Conservation (phyloP, 2,888 invertebrate species). For the Drosophila colorata region DNA sequence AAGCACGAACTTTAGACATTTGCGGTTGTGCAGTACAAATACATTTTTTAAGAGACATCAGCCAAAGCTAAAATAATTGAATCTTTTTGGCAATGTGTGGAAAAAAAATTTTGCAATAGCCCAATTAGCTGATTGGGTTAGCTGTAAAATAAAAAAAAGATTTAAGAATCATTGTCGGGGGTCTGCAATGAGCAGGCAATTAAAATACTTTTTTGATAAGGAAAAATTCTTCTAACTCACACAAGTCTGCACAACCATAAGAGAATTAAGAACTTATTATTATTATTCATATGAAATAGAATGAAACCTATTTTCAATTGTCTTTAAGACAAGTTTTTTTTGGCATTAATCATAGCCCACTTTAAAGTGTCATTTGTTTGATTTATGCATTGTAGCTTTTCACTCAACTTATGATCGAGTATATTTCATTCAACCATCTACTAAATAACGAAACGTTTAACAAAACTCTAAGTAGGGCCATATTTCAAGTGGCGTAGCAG, state of each 20-base stretch:
- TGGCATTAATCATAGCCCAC: background rate
- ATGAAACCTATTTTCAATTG: background rate
- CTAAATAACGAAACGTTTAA: slow-evolving; percentile 62
- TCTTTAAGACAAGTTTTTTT: background rate
- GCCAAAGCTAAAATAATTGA: slow-evolving; percentile 41
- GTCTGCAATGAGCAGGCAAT: too few relatives aligned
- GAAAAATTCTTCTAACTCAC: too few relatives aligned
- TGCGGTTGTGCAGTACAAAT: slow-evolving; percentile 52
- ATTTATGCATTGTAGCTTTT: slow-evolving; percentile 52
- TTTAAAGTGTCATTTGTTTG: slow-evolving; percentile 14
- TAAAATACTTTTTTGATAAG: too few relatives aligned
- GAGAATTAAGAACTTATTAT: too few relatives aligned
- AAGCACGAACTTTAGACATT: slow-evolving; percentile 66
- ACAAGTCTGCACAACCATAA: too few relatives aligned
- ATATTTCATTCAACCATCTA: slow-evolving; percentile 54
- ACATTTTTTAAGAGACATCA: slow-evolving; percentile 31
- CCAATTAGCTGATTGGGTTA: slow-evolving; percentile 56
- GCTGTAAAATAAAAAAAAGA: background rate
- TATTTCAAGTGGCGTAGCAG: slow-evolving; percentile 67
- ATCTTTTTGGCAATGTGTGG: slow-evolving; percentile 36
- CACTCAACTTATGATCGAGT: slow-evolving; percentile 51
- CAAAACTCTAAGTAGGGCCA: slow-evolving; percentile 74
- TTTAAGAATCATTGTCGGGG: background rate
- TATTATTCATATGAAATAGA: too few relatives aligned
- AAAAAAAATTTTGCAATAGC: background rate